Evolutionary conservation across 2,888 invertebrate genomes (phyloP).

Genomic region (Agonopterix arenella): DNA sequence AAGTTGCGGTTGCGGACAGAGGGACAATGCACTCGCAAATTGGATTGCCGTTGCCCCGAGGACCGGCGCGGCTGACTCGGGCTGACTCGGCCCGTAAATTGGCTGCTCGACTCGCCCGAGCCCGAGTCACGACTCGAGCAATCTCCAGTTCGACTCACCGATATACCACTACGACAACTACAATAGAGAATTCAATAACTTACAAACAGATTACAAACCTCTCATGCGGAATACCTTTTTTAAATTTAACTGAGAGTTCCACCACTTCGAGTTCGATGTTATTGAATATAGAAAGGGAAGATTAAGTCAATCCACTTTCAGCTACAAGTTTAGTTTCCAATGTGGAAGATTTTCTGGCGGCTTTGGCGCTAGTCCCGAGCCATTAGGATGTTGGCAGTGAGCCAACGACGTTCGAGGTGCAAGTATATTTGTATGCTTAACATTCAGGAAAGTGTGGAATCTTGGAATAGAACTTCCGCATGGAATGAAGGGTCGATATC

Average conservation of each 20-base stretch:
- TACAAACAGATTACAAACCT: not conserved
- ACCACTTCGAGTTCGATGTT: conserved; percentile 2
- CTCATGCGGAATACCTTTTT: not conserved
- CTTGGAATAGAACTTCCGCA: conserved; percentile 63
- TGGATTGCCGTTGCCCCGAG: conserved; percentile 55
- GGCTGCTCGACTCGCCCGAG: conserved; percentile 22
- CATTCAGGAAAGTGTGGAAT: conserved; percentile 71
- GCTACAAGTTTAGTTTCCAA: conserved; percentile 56
- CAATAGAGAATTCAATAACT: no score
- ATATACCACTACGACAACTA: no score
- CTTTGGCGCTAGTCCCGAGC: conserved; percentile 57
- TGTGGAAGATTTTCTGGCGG: conserved; percentile 61
- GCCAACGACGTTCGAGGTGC: conserved; percentile 61
- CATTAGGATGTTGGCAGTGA: conserved; percentile 65
- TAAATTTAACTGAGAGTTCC: no score
- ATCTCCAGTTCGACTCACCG: conserved; percentile 12
- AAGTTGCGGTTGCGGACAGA: conserved; percentile 20
- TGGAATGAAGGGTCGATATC: conserved; percentile 39
- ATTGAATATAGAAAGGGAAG: conserved; percentile 24
- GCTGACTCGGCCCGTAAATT: conserved; percentile 49
- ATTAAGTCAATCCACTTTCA: conserved; percentile 55
- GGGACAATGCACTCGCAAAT: conserved; percentile 65
- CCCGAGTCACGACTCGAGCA: conserved; percentile 34
- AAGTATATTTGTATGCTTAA: conserved; percentile 68
- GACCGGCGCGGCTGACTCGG: conserved; percentile 37